Evolutionary conservation across 2,113 vertebrate genomes (phyloP), one percentile per base, ranked within the genome.

Genomic region (Bubalus kerabau): DNA sequence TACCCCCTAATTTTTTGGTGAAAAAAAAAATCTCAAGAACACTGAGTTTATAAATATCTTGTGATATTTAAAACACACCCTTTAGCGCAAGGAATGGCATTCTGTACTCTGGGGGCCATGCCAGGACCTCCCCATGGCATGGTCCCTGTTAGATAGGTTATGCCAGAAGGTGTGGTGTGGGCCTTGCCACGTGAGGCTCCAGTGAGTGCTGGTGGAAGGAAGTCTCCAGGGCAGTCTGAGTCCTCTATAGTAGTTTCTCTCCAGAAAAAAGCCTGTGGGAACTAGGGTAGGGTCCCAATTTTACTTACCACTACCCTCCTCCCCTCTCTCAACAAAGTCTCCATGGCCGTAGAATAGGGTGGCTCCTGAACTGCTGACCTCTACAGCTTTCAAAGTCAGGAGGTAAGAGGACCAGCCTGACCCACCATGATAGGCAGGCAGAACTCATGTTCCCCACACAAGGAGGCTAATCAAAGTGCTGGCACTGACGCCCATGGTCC

Each of bases 391-490:
- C 71, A 86, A 76, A 81, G 62, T 86, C 88, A 59, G 71, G 91
- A 93, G 71, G 62, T 60, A 32, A 87, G 90, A 89, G 83, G 82
- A 92, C 83, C 40, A 30, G 76, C 5, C 0, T 81, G 86, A 57
- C 54, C 85, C 57, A 6, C 62, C 30, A 57, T 83, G 59, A 84
- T 52, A 67, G 76, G 92, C 78, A 94, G 94, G 92, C 96, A 97
- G 97, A 94, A 90, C 92, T 90, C 78, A 93, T 91, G 67, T 97
- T 94, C 85, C 82, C 89, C 82, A 67, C 67, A 64, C 2, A 11
- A 30, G 40, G 91, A 96, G 94, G 60, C 93, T 32, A 87, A 86
- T 84, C 76, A 36, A 54, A 96, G 91, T 86, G 30, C 84, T 24
- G 46, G 64, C 17, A 52, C n/a, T 54, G 81, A 88, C 0, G 3